Evolutionary conservation across 2,888 invertebrate genomes (phyloP), one percentile per base, ranked within the genome.

Genomic region (Caenorhabditis imperialis): DNA sequence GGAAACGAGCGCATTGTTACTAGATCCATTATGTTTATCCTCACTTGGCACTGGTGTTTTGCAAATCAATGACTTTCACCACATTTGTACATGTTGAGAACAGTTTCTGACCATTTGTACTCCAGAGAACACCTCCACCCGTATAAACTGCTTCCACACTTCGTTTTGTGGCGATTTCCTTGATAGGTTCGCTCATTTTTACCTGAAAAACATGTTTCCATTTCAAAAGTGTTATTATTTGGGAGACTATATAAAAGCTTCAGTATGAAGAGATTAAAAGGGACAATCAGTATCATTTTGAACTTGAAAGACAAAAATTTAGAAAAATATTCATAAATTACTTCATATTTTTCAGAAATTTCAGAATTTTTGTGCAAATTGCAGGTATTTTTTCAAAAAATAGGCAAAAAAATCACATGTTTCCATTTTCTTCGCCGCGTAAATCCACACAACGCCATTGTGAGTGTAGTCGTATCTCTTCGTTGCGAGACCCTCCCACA

Each of bases 81-180:
- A 84, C 69, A 72, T 83, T 81, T 30, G 79, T 74, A 57, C 86
- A 85, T 14, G 85, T 81, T 16, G 84, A 81, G 61, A 82, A 86
- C 18, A 86, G 38, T 37, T 65, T 65, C 37, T 75, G 63, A 14
- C 86, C 84, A 55, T 83, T 79, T 14, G 75, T 62, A 55, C 77
- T 83, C 79, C 86, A 81, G 58, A 58, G 70, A 2, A 83, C 74
- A n/a, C 75, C 71, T 35, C 86, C 86, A n/a, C 86, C 86, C 0
- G 84, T 84, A 61, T 63, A 81, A 44, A 79, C 60, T n/a, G 77
- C 76, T 25, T 75, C 79, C n/a, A 81, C 72, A 40, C 63, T 58
- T 25, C 73, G 18, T 33, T 73, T 77, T 12, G 38, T 42, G 12
- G 75, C 75, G 25, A 79, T 67, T 42, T 79, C 77, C 27, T 71